Evolutionary conservation across 2,888 invertebrate species (phyloP), one percentile per base, ranked within the genome.

Genomic region (Lepidocyrtoides sp.): DNA sequence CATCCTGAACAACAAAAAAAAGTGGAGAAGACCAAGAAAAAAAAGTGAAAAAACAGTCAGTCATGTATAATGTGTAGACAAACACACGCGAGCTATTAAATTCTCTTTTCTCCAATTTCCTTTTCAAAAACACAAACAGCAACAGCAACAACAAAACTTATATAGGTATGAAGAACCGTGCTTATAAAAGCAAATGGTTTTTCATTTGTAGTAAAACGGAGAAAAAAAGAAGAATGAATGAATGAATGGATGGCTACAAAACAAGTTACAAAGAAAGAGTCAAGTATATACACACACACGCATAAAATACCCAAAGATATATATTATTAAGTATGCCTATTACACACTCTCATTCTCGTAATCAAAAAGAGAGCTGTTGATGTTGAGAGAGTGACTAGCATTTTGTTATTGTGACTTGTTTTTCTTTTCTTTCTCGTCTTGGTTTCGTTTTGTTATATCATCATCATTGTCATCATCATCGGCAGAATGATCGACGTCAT

Each of bases 341-440:
- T 48, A 48, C 14, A 14, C 12, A 5, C 14, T 12, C 2, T 12
- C 14, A 48, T 48, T 48, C 48, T 48, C 48, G 14, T 48, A 2
- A 36, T 36, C 36, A 36, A 69, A 14, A 0, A n/a, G 69, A 32
- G 17, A 1, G 36, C 69, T 36, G 75, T 66, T 36, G 79, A 51
- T 79, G 79, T 82, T 66, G 63, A 82, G 82, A 23, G 82, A 66
- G 41, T 82, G 82, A 82, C 82, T 82, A 20, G 82, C 82, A 44
- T 23, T 79, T 79, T 79, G 51, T 51, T 54, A 29, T 41, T 20
- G 63, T 66, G 23, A 20, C 57, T 57, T 57, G 57, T 20, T 5
- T 57, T 26, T 79, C n/a, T 29, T n/a, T 54, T 14, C 1, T 63
- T n/a, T n/a, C n/a, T n/a, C n/a, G n/a, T n/a, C n/a, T n/a, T n/a